Evolutionary conservation across 2,888 invertebrate species (phyloP).

Genomic region (Choreutis nemorana): DNA sequence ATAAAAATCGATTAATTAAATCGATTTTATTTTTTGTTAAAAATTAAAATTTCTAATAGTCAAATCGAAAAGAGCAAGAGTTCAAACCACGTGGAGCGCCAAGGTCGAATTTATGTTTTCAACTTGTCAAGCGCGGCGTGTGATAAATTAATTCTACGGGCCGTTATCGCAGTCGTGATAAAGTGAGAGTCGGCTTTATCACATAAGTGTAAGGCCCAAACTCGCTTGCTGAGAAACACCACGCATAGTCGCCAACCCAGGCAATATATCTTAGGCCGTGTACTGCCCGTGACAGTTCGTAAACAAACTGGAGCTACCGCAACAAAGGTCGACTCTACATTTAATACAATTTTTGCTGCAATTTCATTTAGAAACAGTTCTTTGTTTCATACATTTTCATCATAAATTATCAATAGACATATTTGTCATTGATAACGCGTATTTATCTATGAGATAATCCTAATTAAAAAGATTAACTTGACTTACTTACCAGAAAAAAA

Average conservation of each 20-base stretch:
- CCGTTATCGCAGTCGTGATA: slow-evolving; percentile 39
- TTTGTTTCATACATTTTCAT: no score
- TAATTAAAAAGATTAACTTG: slow-evolving; percentile 10
- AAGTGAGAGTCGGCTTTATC: slow-evolving; percentile 22
- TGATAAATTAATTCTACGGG: slow-evolving; percentile 67
- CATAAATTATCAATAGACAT: no score
- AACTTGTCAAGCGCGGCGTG: slow-evolving; percentile 67
- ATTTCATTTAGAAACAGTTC: no score
- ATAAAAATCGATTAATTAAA: slow-evolving; percentile 10
- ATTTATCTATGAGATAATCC: slow-evolving; percentile 12
- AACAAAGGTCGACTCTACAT: slow-evolving; percentile 38
- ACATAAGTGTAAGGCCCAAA: slow-evolving; percentile 15
- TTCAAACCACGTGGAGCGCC: slow-evolving; percentile 62
- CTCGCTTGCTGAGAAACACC: slow-evolving; percentile 28
- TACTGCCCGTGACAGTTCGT: slow-evolving; percentile 68
- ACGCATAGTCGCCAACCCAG: slow-evolving; percentile 67
- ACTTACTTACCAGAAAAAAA: slow-evolving; percentile 46
- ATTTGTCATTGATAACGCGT: no score
- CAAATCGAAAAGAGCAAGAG: slow-evolving; percentile 35
- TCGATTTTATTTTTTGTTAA: slow-evolving; percentile 7
- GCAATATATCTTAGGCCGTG: slow-evolving; percentile 68
- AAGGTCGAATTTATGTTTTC: slow-evolving; percentile 69
- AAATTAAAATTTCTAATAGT: slow-evolving; percentile 15
- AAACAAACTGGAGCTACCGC: slow-evolving; percentile 67
- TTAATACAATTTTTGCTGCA: slow-evolving; percentile 17